Percentiles rank a stretch among this genome's conserved stretches.
phyloP scores from a whole-genome alignment of 2,797 vertebrate species.

The Rhinella marina region DNA sequence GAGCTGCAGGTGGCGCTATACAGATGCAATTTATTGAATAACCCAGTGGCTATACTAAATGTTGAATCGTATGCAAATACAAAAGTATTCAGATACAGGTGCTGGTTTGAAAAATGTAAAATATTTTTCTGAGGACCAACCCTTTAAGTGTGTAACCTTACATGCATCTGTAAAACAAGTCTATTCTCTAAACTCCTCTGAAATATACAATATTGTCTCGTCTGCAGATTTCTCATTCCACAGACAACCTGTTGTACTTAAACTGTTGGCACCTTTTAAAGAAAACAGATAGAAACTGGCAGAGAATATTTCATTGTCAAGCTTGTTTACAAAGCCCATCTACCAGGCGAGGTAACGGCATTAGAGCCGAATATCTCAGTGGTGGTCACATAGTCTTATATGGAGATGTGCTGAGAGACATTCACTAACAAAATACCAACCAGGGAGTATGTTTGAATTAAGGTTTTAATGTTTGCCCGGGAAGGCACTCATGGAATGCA shows the following conservation, averaged over 20 bases:
- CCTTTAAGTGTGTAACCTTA: neutral
- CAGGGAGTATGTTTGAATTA: conserved; percentile 38
- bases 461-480: neutral
- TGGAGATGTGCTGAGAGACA: conserved; percentile 39
- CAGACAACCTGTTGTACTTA: neutral
- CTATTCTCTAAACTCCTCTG: neutral
- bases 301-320: conserved; percentile 7
- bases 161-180: neutral
- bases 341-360: conserved; percentile 6
- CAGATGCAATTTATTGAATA: no score
- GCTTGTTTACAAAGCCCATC: conserved; percentile 18
- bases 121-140: no score
- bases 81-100: no score
- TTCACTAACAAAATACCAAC: conserved; percentile 53
- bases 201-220: neutral
- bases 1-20: no score
- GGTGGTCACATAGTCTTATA: conserved; percentile 47
- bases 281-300: neutral
- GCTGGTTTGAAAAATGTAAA: no score
- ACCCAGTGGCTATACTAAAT: no score
- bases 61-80: no score
- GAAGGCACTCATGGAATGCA: conserved; percentile 21
- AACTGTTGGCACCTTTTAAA: conserved; percentile 5
- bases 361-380: neutral
- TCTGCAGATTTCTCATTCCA: neutral